A percentile compares a stretch with the other conserved stretches of the same genome.
These are phyloP conservation scores for Pantherophis vulpinus DNA, from an alignment of 2,797 vertebrate genomes.

Conservation along the genomic window DNA sequence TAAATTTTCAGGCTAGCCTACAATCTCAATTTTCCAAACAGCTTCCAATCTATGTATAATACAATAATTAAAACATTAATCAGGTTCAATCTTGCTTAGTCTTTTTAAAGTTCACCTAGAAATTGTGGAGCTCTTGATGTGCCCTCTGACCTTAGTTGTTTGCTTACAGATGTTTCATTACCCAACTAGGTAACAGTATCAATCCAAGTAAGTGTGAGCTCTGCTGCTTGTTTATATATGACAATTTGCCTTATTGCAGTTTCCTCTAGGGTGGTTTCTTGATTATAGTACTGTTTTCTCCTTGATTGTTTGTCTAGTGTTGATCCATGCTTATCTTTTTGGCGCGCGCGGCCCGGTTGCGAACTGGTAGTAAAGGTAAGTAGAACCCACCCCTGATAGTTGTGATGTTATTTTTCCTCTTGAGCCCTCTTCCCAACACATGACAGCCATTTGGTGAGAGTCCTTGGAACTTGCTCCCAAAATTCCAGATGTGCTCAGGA, in stretches of 20 bases:
- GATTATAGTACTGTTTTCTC: background rate
- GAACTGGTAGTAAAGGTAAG: too few species aligned
- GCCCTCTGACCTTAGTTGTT: background rate
- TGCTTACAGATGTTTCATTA: background rate
- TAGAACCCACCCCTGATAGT: too few species aligned
- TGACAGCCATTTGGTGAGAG: background rate
- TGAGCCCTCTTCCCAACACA: background rate
- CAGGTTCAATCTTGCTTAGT: background rate
- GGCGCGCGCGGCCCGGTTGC: fast-evolving
- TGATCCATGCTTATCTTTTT: background rate
- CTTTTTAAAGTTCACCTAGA: background rate
- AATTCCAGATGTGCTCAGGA: background rate
- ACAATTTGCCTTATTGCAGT: background rate
- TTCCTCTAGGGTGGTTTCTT: background rate
- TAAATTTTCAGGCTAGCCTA: background rate
- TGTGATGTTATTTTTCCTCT: too few species aligned
- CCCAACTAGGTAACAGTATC: background rate
- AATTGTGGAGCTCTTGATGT: background rate
- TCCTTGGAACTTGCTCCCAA: background rate
- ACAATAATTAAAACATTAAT: background rate
- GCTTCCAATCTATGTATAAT: background rate
- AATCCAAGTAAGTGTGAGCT: background rate
- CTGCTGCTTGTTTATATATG: background rate
- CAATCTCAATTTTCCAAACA: background rate
- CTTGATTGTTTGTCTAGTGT: background rate